Evolutionary conservation across 2,797 vertebrate species (phyloP), one percentile per base, ranked within the genome.

Genomic region (Alectoris magna): DNA sequence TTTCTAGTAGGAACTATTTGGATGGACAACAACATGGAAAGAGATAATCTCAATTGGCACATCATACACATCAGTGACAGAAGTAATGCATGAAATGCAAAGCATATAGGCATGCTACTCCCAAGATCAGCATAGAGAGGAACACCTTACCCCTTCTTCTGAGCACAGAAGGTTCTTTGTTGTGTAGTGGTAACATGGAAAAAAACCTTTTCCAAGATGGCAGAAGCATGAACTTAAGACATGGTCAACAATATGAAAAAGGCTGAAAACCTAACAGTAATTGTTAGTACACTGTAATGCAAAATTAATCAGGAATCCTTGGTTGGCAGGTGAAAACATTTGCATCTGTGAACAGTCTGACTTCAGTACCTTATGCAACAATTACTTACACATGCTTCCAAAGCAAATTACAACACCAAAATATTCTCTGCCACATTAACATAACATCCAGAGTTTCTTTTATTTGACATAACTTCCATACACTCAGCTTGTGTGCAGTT

Each of bases 401-500:
- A 55, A 87, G 49, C 62, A 85, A 93, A 91, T 83, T 94, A 93
- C 62, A 85, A 49, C 69, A 92, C 4, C 38, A 77, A 85, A 92
- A 91, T 75, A 92, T 36, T 78, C 82, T 83, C 71, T 60, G 83
- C 48, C 79, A 75, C 46, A 89, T 78, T 87, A 89, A 88, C 71
- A 88, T 69, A 93, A 83, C 41, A 55, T 78, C 92, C 62, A 80
- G 48, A 66, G 55, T 58, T 66, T 12, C 79, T 81, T 90, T 79
- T 46, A 82, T 43, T 84, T 68, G 29, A 69, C n/a, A 81, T 23
- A 60, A 56, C 62, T 90, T 64, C 36, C 84, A 84, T 94, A 91
- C 18, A 4, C 90, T 88, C 87, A 87, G 58, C 69, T 67, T 83
- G 55, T 87, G 81, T 90, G 46, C 68, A 75, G 41, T 81, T 55